Conservation (phyloP, 92 coral and sea anemone genomes). For the Porites divaricata region DNA sequence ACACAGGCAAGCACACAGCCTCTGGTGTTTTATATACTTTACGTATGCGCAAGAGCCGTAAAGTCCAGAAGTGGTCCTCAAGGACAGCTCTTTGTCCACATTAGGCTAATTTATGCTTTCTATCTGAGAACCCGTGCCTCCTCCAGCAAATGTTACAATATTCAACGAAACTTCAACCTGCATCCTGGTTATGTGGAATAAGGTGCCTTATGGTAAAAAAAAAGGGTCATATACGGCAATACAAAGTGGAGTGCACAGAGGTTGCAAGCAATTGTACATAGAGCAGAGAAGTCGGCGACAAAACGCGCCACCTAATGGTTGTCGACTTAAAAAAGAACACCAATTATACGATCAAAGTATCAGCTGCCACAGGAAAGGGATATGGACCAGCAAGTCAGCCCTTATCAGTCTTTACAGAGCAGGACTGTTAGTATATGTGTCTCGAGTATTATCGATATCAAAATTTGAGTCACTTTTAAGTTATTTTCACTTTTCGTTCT, state of each 20-base stretch:
- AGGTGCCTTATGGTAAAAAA: background rate
- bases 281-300: background rate
- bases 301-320: background rate
- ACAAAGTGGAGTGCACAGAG: background rate
- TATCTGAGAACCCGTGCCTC: background rate
- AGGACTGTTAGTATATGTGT: slow-evolving; percentile 3
- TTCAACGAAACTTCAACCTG: slow-evolving; percentile 21
- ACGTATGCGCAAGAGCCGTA: background rate
- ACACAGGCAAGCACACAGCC: too few relatives aligned
- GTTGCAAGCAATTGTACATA: background rate
- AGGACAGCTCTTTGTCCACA: too few relatives aligned
- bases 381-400: slow-evolving; percentile 8
- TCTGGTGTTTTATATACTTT: too few relatives aligned
- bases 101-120: background rate
- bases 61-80: too few relatives aligned
- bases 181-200: slow-evolving; percentile 26
- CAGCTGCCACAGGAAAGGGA: slow-evolving; percentile 1
- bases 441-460: too few relatives aligned
- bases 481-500: too few relatives aligned
- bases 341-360: background rate
- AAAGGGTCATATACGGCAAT: background rate
- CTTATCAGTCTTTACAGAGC: background rate
- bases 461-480: too few relatives aligned
- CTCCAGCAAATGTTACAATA: slow-evolving; percentile 17
- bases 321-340: background rate